Percentiles rank a stretch among this genome's conserved stretches.
Conservation (phyloP, 2,113 vertebrate genomes). For the Gymnogyps californianus region DNA sequence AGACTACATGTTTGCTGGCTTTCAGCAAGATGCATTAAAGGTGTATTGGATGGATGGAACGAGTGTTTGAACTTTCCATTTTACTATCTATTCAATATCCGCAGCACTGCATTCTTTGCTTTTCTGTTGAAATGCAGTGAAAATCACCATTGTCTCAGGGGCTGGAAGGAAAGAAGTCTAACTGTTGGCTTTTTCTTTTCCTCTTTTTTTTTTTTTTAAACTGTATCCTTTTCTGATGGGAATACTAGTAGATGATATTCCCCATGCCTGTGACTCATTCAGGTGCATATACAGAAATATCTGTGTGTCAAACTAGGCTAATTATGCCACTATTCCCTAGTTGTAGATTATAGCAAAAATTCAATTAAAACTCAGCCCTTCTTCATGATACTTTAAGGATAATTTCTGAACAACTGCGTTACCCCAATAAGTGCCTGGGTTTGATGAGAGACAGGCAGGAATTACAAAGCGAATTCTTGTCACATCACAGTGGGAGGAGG, state of each 20-base stretch:
- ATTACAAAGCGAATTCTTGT: not conserved
- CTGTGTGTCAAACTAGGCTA: not conserved
- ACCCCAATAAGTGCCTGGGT: not conserved
- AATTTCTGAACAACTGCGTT: not conserved
- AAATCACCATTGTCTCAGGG: not conserved
- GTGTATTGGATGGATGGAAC: not conserved
- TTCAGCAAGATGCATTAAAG: not conserved
- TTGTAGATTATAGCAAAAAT: not conserved
- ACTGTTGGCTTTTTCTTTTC: not conserved
- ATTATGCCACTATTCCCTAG: slow-evolving; percentile 13
- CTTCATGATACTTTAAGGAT: not conserved
- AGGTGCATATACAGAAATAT: not conserved
- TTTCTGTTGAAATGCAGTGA: not conserved
- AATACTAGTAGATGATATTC: not conserved
- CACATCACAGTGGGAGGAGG: not conserved
- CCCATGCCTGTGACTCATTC: not conserved
- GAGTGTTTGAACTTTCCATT: not conserved
- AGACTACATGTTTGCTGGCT: not conserved
- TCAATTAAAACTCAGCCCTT: not conserved
- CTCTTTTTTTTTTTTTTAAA: not conserved
- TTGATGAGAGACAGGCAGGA: not conserved
- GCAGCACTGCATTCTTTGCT: not conserved
- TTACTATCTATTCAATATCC: not conserved
- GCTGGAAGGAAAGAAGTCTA: not conserved
- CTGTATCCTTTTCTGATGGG: not conserved